Conservation (phyloP, 2,797 vertebrate genomes). For the Yasuhikotakia modesta region DNA sequence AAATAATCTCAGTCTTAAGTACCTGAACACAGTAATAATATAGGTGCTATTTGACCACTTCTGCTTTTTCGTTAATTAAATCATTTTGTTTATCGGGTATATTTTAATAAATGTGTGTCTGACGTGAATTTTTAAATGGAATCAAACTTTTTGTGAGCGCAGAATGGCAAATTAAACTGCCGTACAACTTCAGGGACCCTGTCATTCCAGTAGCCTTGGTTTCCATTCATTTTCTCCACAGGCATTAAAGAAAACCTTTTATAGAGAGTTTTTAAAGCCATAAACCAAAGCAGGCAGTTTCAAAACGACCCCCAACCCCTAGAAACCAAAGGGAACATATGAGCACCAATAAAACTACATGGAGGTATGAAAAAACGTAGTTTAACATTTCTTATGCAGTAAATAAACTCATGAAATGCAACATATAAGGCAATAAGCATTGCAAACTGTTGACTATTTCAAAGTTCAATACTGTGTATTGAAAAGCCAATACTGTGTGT, state of each 20-base stretch:
- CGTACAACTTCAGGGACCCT: neutral
- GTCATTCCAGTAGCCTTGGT: conserved; percentile 11
- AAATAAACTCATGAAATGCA: too few species aligned
- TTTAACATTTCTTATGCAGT: too few species aligned
- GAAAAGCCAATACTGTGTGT: too few species aligned
- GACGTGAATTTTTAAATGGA: neutral
- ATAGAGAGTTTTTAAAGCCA: neutral
- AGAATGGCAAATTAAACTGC: conserved; percentile 1
- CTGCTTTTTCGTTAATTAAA: too few species aligned
- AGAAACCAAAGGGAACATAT: too few species aligned
- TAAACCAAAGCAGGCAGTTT: neutral
- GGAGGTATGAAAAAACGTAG: neutral
- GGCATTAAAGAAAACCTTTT: neutral
- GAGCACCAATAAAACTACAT: too few species aligned
- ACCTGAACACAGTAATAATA: neutral
- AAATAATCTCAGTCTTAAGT: too few species aligned
- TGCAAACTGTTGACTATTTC: too few species aligned
- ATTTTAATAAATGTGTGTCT: conserved; percentile 1
- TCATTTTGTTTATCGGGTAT: neutral
- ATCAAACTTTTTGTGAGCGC: conserved; percentile 21
- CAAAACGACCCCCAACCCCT: too few species aligned
- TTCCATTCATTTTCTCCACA: neutral
- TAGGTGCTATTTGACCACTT: too few species aligned
- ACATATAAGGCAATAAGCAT: too few species aligned
- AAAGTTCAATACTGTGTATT: too few species aligned